Percentiles rank a stretch among this genome's conserved stretches.
Evolutionary conservation across 2,113 vertebrate species (phyloP).

Genomic region (Riparia riparia): DNA sequence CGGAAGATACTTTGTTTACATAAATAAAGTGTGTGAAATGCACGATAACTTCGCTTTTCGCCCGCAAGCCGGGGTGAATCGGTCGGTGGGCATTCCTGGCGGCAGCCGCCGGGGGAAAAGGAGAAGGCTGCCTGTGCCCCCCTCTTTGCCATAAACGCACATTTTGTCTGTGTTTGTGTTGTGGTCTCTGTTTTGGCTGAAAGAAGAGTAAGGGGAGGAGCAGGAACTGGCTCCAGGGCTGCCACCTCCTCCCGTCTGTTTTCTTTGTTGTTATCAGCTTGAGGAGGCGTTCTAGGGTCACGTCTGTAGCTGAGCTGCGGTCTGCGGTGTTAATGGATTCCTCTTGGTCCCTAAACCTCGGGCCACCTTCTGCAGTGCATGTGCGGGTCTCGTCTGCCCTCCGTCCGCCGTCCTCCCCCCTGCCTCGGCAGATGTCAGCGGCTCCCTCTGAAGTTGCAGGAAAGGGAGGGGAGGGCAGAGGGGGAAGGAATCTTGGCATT

Average conservation of each 20-base stretch:
- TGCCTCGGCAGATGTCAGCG: not conserved
- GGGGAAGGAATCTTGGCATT: conserved; percentile 24
- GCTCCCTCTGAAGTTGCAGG: not conserved
- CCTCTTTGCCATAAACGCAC: not conserved
- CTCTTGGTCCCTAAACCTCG: not conserved
- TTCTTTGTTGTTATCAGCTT: not conserved
- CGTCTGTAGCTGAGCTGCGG: not conserved
- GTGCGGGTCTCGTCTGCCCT: not conserved
- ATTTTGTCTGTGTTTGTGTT: conserved; percentile 19
- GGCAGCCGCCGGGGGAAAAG: not conserved
- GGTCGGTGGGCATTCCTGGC: not conserved
- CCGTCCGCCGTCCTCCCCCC: not conserved
- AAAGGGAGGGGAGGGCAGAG: not conserved
- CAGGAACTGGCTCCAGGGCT: conserved; percentile 4
- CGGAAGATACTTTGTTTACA: not conserved
- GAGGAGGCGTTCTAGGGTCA: not conserved
- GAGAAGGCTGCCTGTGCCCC: not conserved
- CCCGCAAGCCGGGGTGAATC: not conserved
- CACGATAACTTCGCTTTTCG: not conserved
- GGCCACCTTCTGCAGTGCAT: not conserved
- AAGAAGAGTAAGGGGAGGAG: conserved; percentile 35
- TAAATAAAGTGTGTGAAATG: not conserved
- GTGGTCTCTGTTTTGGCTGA: conserved; percentile 10
- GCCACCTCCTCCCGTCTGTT: not conserved
- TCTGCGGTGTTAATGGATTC: not conserved